A percentile compares a stretch with the other conserved stretches of the same genome.
Conservation (phyloP, 2,888 invertebrate genomes). For the Chrysolina americana region DNA sequence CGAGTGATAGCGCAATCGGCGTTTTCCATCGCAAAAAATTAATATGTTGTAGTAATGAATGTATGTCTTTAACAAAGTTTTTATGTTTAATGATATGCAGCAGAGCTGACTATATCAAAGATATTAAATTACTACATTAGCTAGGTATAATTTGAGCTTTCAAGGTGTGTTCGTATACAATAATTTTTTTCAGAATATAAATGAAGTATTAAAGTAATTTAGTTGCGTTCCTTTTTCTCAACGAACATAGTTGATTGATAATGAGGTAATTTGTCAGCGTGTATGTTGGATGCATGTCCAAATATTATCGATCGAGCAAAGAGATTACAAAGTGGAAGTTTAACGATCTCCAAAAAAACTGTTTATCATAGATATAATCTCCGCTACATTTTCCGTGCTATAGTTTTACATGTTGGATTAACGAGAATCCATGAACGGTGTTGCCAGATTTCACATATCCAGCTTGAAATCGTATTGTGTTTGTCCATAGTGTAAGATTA, state of each 20-base stretch:
- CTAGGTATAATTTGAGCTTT: conserved; percentile 24
- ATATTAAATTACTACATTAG: conserved; percentile 41
- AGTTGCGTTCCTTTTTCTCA: conserved; percentile 30
- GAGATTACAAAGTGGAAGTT: conserved; percentile 29
- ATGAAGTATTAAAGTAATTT: conserved; percentile 43
- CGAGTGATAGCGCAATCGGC: background rate
- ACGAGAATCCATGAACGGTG: background rate
- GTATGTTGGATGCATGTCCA: conserved; percentile 43
- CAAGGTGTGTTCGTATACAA: conserved; percentile 37
- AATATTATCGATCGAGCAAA: conserved; percentile 44
- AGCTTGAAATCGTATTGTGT: too few relatives aligned
- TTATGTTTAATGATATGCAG: conserved; percentile 7
- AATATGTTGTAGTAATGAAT: background rate
- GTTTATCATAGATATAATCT: conserved; percentile 6
- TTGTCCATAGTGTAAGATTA: too few relatives aligned
- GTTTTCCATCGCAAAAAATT: conserved; percentile 13
- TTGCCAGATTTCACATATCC: too few relatives aligned
- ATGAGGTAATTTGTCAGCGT: conserved; percentile 46
- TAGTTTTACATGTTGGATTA: background rate
- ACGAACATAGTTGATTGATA: conserved; percentile 34
- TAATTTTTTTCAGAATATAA: conserved; percentile 40
- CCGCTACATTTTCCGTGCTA: background rate
- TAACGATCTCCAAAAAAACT: conserved; percentile 25
- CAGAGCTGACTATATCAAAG: conserved; percentile 10
- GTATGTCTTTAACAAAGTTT: conserved; percentile 20